Evolutionary conservation across 2,888 invertebrate genomes (phyloP).

Genomic region (Drosophila anomelani): DNA sequence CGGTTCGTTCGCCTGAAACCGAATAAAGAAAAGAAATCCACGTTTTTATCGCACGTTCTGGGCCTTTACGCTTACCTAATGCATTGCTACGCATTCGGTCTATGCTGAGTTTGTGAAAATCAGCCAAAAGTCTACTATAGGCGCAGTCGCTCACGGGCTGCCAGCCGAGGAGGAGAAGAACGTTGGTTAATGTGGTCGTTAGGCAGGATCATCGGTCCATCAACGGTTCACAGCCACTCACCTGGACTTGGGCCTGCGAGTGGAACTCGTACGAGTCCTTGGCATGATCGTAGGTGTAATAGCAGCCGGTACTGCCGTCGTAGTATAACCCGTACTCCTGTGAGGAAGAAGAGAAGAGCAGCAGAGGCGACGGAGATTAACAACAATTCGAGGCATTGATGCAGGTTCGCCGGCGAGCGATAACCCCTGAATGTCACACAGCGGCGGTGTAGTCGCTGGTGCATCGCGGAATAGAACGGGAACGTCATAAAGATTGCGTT

Average conservation of each 20-base stretch:
- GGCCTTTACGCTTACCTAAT: conserved; percentile 85
- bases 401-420: conserved; percentile 48
- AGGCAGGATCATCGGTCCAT: background rate
- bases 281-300: conserved; percentile 92
- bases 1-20: conserved; percentile 79
- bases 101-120: conserved; percentile 85
- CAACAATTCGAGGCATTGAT: conserved; percentile 32
- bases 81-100: conserved; percentile 86
- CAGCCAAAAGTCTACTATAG: conserved; percentile 83
- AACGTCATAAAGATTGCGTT: conserved; percentile 66
- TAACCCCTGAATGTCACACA: conserved; percentile 57
- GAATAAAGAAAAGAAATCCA: conserved; percentile 84
- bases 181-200: conserved; percentile 45
- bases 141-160: conserved; percentile 66
- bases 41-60: conserved; percentile 84
- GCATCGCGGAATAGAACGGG: conserved; percentile 36
- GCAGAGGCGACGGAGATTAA: conserved; percentile 9
- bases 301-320: conserved; percentile 93
- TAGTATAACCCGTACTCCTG: conserved; percentile 95
- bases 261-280: conserved; percentile 92
- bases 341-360: conserved; percentile 21
- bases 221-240: conserved; percentile 51
- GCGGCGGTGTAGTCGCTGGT: conserved; percentile 10
- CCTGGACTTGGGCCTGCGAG: conserved; percentile 88
- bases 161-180: conserved; percentile 53